A percentile compares a stretch with the other conserved stretches of the same genome.
These are phyloP conservation scores for Zeugodacus cucurbitae DNA, from an alignment of 1,140 invertebrate genomes.

Conservation along the genomic window DNA sequence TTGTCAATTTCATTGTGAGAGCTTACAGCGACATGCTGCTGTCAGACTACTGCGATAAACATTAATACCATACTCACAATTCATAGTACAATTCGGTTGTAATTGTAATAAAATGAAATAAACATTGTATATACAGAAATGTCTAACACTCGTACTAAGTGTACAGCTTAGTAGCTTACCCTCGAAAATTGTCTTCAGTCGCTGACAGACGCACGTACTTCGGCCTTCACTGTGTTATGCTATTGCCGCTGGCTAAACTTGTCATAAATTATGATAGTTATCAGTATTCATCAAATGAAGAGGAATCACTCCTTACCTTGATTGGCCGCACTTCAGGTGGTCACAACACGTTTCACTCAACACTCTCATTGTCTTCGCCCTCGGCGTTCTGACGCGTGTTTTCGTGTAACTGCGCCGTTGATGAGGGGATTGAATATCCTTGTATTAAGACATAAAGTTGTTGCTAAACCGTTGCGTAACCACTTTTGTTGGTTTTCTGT, in stretches of 20 bases:
- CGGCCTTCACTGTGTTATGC: background rate
- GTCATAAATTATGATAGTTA: constrained; percentile 6
- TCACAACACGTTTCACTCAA: too few species aligned
- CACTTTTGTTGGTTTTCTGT: too few species aligned
- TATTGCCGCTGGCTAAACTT: background rate
- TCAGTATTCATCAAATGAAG: constrained; percentile 3
- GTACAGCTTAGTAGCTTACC: background rate
- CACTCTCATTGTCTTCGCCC: background rate
- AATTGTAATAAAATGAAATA: background rate
- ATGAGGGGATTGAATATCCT: too few species aligned
- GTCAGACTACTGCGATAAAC: background rate
- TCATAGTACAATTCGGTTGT: too few species aligned
- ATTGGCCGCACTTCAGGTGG: background rate
- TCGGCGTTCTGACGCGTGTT: background rate
- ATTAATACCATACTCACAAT: too few species aligned
- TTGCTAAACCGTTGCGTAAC: too few species aligned
- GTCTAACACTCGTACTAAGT: background rate
- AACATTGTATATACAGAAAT: background rate
- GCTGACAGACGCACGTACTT: background rate
- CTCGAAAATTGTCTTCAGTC: background rate
- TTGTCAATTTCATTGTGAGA: background rate
- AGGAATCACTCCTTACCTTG: background rate
- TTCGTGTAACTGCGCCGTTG: too few species aligned
- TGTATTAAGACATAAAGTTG: too few species aligned
- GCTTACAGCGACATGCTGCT: background rate